Base-by-base conservation (phyloP, 2,113 vertebrate genomes). In the Oostethus manadensis region DNA sequence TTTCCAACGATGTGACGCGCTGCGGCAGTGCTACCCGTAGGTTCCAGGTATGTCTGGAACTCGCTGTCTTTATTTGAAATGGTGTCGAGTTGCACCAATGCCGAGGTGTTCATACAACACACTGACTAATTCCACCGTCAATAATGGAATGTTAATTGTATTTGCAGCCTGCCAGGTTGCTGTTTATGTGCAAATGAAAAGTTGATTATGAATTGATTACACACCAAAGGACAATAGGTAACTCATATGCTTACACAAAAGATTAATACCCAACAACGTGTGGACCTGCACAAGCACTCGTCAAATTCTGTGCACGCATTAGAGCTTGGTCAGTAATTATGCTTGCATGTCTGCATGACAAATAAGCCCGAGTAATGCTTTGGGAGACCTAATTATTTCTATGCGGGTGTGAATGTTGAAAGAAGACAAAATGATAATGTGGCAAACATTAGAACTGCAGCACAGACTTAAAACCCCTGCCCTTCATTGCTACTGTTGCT, bases 81-180 rank as follows among this genome's bases (percentile, higher is more conserved):
- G 16, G 50, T 29, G 15, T 51, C 49, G 23, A 6, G 5, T 14
- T 14, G 48, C 13, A 50, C 48, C 21, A 26, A 10, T 42, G 53
- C 51, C 38, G 23, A 46, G 26, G 29, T 60, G 13, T 47, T 43
- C 50, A 65, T 66, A 43, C 18, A 59, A 49, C 29, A 42, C 20
- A 43, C 18, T 29, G 3, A 50, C 42, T 48, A 44, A 58, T 1
- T 66, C 64, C 57, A 20, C 21, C 21, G 46, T 63, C 29, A 29
- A 13, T 51, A 58, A 58, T 26, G 49, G 51, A n/a, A 20, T 51
- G 61, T 69, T 75, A 60, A 74, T 72, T 72, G 57, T 53, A 13
- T 73, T 68, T 69, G 21, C 22, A 68, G 45, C 63, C 73, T 68
- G 46, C 14, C n/a, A 53, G 9, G 40, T 47, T 67, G 54, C 21